Conservation (phyloP, 2,888 invertebrate species). For the Cancer borealis region DNA sequence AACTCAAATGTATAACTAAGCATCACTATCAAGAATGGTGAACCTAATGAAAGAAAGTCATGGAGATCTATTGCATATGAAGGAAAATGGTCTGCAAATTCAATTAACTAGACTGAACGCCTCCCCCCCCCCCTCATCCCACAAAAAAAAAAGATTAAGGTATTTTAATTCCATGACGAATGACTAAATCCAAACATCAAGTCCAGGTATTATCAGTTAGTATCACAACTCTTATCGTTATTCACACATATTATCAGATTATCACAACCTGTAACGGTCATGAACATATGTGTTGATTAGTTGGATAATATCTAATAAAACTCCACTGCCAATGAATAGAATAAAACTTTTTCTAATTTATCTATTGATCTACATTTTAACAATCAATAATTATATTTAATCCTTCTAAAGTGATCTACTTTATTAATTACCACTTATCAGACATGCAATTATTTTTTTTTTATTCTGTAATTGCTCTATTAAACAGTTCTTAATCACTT, state of each 20-base stretch:
- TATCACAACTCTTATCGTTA: neutral
- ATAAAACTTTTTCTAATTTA: no score
- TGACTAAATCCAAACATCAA: neutral
- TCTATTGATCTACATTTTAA: no score
- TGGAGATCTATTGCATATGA: neutral
- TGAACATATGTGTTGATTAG: neutral
- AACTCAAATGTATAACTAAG: no score
- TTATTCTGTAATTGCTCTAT: neutral
- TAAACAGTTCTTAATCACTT: no score
- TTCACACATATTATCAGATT: neutral
- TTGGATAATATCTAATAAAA: neutral
- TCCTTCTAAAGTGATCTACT: neutral
- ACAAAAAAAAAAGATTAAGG: neutral
- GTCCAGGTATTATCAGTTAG: neutral
- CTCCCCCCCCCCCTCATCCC: neutral
- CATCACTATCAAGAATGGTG: no score
- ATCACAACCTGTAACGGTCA: neutral
- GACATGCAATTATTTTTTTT: neutral
- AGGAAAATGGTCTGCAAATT: neutral
- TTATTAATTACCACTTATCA: neutral
- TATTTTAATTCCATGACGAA: neutral
- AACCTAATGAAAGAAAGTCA: no score
- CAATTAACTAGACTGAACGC: neutral
- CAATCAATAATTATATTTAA: neutral
- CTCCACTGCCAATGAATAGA: neutral